Evolutionary conservation across 2,113 vertebrate species (phyloP).

Genomic region (Chaenocephalus aceratus): DNA sequence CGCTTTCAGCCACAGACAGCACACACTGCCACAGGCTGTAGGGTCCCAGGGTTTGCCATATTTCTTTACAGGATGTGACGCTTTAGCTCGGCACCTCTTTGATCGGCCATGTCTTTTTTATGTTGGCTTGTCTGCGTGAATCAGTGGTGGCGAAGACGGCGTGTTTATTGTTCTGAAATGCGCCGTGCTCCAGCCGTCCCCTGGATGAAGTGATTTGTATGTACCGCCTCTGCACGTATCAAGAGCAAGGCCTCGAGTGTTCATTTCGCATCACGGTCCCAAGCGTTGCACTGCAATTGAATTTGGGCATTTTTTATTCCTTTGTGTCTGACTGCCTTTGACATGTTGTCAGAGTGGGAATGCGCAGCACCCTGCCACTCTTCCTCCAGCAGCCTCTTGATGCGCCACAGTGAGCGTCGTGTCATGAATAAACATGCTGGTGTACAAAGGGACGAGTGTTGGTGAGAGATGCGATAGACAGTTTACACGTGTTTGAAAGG

Average conservation of each 20-base stretch:
- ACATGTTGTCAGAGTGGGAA: slow-evolving; percentile 71
- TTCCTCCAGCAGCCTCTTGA: slow-evolving; percentile 71
- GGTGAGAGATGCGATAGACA: slow-evolving; percentile 70
- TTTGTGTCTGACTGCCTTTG: slow-evolving; percentile 68
- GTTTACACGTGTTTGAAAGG: slow-evolving; percentile 73
- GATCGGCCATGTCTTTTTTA: slow-evolving; percentile 46
- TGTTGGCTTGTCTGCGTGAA: slow-evolving; percentile 47
- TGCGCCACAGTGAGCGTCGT: slow-evolving; percentile 67
- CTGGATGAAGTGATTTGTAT: slow-evolving; percentile 68
- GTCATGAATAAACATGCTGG: slow-evolving; percentile 77
- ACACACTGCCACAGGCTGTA: slow-evolving; percentile 41
- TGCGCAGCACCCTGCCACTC: slow-evolving; percentile 64
- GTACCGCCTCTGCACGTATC: slow-evolving; percentile 36
- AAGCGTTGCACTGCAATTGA: slow-evolving; percentile 46
- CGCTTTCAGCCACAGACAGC: slow-evolving; percentile 40
- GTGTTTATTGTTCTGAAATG: slow-evolving; percentile 53
- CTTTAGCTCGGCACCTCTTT: slow-evolving; percentile 48
- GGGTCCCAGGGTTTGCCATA: slow-evolving; percentile 44
- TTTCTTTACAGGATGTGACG: slow-evolving; percentile 62
- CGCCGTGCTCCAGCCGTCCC: slow-evolving; percentile 52
- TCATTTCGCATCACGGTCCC: slow-evolving; percentile 59
- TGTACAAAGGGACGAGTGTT: slow-evolving; percentile 70
- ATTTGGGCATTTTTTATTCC: slow-evolving; percentile 60
- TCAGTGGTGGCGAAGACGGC: slow-evolving; percentile 39
- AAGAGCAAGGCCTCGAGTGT: slow-evolving; percentile 55